Evolutionary conservation across 2,797 vertebrate genomes (phyloP), one percentile per base, ranked within the genome.

Genomic region (Neopelma chrysocephalum): DNA sequence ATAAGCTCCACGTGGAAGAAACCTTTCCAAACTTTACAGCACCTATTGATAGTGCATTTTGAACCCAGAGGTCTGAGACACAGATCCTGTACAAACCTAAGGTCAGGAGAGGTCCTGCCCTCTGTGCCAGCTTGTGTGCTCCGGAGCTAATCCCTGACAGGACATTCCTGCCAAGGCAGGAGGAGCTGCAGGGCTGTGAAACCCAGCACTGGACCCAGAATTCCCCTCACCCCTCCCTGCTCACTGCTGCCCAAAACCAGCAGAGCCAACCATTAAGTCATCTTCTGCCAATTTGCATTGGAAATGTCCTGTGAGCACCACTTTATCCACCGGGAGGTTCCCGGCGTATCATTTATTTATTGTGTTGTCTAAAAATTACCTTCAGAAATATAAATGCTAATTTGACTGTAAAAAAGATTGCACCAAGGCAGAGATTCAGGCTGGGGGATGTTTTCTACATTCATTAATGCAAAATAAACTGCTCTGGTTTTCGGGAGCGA

Each of bases 361-460:
- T 62, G n/a, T 45, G 50, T 61, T 43, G 64, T 57, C 68, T 85
- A 81, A 96, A 97, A 97, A 94, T 65, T 79, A 87, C 73, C 93
- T 83, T 85, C 76, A 91, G 91, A 96, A 95, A 94, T 77, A 94
- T 6, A 96, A 96, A 96, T 96, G 96, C 91, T 94, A 96, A 96
- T 96, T 78, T 89, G 66, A 54, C 64, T 76, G 71, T 40, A 57
- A 90, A 92, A 88, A 89, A 81, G 83, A 65, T 36, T 43, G 82
- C 54, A 87, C 83, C n/a, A 3, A 65, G 15, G 14, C 85, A 57
- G 61, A 89, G 65, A 42, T 77, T 75, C 27, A 18, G 62, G 48
- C 36, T 56, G 64, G 25, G 56, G 82, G 50, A 64, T 87, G 47
- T 77, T 91, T 90, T 87, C 80, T 81, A 90, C 69, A 32, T 91